Base-by-base conservation (phyloP, 2,888 invertebrate species). In the Antitype chi region DNA sequence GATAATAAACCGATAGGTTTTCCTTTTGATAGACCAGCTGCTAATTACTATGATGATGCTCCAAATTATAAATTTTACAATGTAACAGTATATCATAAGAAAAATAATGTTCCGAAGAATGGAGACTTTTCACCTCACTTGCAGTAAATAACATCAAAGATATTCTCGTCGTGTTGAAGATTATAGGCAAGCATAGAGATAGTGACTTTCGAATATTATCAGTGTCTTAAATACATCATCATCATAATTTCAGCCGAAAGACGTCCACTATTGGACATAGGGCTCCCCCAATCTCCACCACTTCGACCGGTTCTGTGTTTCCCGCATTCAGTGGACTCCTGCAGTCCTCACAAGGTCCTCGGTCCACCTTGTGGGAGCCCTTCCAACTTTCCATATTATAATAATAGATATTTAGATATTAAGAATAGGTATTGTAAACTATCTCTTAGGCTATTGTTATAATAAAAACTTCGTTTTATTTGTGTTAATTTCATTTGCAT, bases 31-130 rank as follows among this genome's bases (percentile, higher is more conserved):
- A 94, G 94, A 82, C 89, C 89, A 87, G 90, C 92, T 28, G 74
- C 78, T 57, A 86, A 90, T 25, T 89, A 88, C 59, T 91, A 91
- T 55, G 81, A 88, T 17, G 78, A 80, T 57, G 91, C 90, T 23
- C 87, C 85, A 69, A 96, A 96, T 89, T 96, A 94, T 76, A 93
- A 90, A 77, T 96, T 96, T 89, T 94, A 91, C 81, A 94, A 96
- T 80, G 84, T 96, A 6, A 84, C 93, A 20, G 86, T 96, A 55
- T 94, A 90, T 85, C 96, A 96, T 79, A 92, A 92, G 70, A 90
- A 89, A 77, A 89, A 88, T 68, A 72, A 85, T 57, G 73, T 88
- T 76, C 88, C 91, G 38, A 75, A 81, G n/a, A 91, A 82, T 63
- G 92, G 91, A 5, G 89, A 91, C 73, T 96, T 94, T 88, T 94